Evolutionary conservation across 2,113 vertebrate genomes (phyloP).

Genomic region (human): DNA sequence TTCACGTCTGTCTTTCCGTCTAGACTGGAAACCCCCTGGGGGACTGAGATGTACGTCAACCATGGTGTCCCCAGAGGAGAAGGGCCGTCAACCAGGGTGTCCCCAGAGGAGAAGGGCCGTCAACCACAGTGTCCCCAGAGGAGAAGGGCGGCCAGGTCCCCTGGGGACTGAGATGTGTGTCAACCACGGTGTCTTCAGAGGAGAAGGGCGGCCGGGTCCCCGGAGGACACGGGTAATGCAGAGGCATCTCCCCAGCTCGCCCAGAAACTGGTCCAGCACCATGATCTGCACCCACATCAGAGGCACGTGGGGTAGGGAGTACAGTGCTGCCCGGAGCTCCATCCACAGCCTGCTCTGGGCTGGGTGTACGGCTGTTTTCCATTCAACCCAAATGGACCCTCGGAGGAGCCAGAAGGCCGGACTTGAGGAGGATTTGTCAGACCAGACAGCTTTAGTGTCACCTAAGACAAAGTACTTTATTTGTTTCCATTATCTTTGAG

Average conservation of each 20-base stretch:
- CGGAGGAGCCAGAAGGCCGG: neutral
- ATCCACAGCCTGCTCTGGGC: neutral
- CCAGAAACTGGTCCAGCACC: too few species aligned
- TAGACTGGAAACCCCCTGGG: neutral
- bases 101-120: too few species aligned
- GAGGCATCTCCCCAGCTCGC: too few species aligned
- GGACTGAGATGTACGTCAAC: neutral
- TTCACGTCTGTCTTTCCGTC: neutral
- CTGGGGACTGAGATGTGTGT: neutral
- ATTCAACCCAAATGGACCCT: neutral
- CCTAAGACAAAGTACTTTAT: constrained; percentile 23
- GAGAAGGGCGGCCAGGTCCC: neutral
- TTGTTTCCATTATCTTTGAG: constrained; percentile 53
- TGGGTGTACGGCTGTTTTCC: neutral
- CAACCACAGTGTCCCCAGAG: too few species aligned
- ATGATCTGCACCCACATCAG: too few species aligned
- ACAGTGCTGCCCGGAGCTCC: too few species aligned
- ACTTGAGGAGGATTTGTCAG: neutral
- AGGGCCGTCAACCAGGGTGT: too few species aligned
- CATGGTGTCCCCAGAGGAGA: too few species aligned
- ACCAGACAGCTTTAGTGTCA: neutral
- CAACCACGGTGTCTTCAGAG: too few species aligned
- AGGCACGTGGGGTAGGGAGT: too few species aligned
- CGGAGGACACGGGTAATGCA: too few species aligned
- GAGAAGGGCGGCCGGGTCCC: too few species aligned